phyloP scores from a whole-genome alignment of 1,140 invertebrate genomes.

The Drosophila tropicalis region DNA sequence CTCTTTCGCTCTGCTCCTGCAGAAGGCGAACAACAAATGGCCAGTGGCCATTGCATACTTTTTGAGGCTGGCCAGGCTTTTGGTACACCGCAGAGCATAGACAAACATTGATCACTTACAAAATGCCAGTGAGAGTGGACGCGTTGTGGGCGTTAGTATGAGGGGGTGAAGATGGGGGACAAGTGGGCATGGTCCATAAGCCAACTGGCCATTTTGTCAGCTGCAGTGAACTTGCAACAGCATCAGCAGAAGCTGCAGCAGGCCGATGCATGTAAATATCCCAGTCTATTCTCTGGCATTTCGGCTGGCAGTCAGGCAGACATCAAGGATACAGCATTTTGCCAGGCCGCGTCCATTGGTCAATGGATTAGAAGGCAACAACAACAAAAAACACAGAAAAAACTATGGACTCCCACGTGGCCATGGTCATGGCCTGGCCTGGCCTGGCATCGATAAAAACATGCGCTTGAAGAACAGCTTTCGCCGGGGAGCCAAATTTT shows the following conservation, averaged over 20 bases:
- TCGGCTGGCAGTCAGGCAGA: constrained; percentile 19
- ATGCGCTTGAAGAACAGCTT: constrained; percentile 6
- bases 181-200: constrained; percentile 40
- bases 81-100: constrained; percentile 70
- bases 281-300: constrained; percentile 21
- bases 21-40: constrained; percentile 40
- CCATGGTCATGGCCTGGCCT: constrained; percentile 50
- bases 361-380: constrained; percentile 64
- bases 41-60: constrained; percentile 51
- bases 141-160: neutral
- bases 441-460: constrained; percentile 61
- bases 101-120: constrained; percentile 80
- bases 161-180: neutral
- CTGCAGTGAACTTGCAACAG: constrained; percentile 52
- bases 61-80: constrained; percentile 33
- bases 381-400: neutral
- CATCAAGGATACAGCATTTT: constrained; percentile 40
- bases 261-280: constrained; percentile 70
- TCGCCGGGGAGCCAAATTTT: neutral
- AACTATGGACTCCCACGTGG: constrained; percentile 38
- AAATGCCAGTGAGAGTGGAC: constrained; percentile 42
- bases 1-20: constrained; percentile 13
- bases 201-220: constrained; percentile 72
- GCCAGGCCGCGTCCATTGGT: constrained; percentile 56
- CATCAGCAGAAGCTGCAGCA: constrained; percentile 8